These are phyloP conservation scores for Tyrophagus putrescentiae DNA, from an alignment of 1,140 invertebrate genomes.

Conservation along the genomic window DNA sequence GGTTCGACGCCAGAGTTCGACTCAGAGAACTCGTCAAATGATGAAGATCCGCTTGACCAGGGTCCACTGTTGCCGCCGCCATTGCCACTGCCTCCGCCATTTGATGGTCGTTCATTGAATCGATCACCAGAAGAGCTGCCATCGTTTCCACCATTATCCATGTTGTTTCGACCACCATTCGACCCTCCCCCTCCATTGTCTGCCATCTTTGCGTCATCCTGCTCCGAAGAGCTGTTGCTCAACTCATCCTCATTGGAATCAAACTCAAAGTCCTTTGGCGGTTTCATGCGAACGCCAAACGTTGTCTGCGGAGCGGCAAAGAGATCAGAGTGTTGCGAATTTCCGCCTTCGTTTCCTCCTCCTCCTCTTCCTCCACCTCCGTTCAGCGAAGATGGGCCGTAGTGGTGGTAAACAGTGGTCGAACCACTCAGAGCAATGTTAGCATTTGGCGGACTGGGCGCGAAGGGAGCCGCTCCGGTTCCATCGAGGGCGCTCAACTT, in stretches of 20 bases:
- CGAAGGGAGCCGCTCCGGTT: too few species aligned
- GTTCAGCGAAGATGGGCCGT: too few species aligned
- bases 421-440: too few species aligned
- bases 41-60: neutral
- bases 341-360: neutral
- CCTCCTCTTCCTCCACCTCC: too few species aligned
- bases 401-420: too few species aligned
- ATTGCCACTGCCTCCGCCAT: neutral
- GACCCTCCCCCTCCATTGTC: neutral
- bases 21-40: neutral
- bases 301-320: neutral
- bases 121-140: too few species aligned
- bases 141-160: too few species aligned
- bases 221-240: neutral
- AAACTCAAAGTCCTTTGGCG: neutral
- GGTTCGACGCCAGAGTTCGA: neutral
- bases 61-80: neutral
- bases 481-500: too few species aligned
- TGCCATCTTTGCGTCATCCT: conserved; percentile 9
- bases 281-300: conserved; percentile 1
- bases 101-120: neutral
- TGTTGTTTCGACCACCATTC: neutral
- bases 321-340: neutral
- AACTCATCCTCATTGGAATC: neutral
- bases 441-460: too few species aligned